phyloP scores from a whole-genome alignment of 2,113 vertebrate species.

The Petaurus breviceps region DNA sequence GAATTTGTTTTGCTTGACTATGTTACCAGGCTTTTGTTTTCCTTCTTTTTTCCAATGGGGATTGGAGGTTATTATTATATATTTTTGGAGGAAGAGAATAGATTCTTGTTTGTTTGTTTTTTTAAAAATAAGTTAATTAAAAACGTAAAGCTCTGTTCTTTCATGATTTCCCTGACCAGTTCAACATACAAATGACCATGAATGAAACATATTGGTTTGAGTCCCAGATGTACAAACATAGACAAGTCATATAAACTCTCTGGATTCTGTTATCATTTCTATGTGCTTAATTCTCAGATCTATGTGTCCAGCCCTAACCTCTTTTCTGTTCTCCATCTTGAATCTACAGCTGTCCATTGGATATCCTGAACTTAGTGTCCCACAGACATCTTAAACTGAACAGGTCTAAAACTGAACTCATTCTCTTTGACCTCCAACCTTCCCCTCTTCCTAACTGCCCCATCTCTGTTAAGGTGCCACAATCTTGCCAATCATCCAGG shows the following conservation, averaged over 20 bases:
- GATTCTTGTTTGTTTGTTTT: neutral
- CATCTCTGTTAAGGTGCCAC: neutral
- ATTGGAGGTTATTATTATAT: neutral
- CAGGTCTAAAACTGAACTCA: neutral
- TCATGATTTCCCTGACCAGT: neutral
- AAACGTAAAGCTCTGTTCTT: neutral
- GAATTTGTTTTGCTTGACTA: too few relatives aligned
- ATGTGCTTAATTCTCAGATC: neutral
- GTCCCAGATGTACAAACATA: neutral
- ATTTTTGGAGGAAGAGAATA: neutral
- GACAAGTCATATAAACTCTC: neutral
- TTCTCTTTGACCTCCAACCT: too few relatives aligned
- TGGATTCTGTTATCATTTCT: neutral
- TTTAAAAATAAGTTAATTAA: too few relatives aligned
- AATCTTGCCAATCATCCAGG: neutral
- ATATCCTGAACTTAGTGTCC: neutral
- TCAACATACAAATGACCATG: neutral
- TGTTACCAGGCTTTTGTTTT: neutral
- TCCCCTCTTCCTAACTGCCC: neutral
- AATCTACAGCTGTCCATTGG: neutral
- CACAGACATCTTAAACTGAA: neutral
- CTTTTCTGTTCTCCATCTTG: neutral
- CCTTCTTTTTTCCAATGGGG: neutral
- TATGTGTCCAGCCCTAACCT: neutral
- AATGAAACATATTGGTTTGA: neutral